A percentile compares a stretch with the other conserved stretches of the same genome.
Conservation (phyloP, 2,888 invertebrate genomes). For the Caenorhabditis uteleia region DNA sequence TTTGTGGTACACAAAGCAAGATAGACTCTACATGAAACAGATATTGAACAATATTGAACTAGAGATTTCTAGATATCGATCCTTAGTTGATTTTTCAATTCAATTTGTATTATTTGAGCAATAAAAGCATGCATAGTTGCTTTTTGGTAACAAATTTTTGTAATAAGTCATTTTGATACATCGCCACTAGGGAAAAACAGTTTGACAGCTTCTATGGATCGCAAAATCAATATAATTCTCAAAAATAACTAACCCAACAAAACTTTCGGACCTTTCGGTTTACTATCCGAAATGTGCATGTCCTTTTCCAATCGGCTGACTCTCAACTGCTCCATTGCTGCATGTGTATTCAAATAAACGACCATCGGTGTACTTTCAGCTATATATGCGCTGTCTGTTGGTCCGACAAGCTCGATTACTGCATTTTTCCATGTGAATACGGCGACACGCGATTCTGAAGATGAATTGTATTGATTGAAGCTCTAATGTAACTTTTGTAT, state of each 20-base stretch:
- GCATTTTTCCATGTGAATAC: constrained; percentile 96
- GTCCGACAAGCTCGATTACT: constrained; percentile 83
- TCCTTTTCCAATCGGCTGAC: constrained; percentile 75
- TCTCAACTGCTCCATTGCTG: constrained; percentile 88
- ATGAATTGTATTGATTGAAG: not conserved
- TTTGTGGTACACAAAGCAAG: too few relatives aligned
- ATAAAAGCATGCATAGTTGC: too few relatives aligned
- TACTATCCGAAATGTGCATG: not conserved
- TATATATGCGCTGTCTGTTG: constrained; percentile 89
- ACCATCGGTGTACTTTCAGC: constrained; percentile 89
- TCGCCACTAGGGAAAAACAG: too few relatives aligned
- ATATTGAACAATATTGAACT: too few relatives aligned
- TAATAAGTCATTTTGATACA: too few relatives aligned
- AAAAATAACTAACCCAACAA: constrained; percentile 30
- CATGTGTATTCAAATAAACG: constrained; percentile 92
- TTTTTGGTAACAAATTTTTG: too few relatives aligned
- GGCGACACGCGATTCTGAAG: constrained; percentile 88
- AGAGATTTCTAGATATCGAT: too few relatives aligned
- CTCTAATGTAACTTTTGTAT: not conserved
- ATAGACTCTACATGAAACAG: too few relatives aligned
- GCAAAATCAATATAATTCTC: too few relatives aligned
- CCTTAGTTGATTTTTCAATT: too few relatives aligned
- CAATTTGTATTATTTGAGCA: too few relatives aligned
- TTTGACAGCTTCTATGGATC: too few relatives aligned
- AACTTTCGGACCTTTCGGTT: constrained; percentile 37